Percentiles rank a stretch among this genome's conserved stretches.
Evolutionary conservation across 2,113 vertebrate species (phyloP).

Genomic region (Guaruba guarouba): DNA sequence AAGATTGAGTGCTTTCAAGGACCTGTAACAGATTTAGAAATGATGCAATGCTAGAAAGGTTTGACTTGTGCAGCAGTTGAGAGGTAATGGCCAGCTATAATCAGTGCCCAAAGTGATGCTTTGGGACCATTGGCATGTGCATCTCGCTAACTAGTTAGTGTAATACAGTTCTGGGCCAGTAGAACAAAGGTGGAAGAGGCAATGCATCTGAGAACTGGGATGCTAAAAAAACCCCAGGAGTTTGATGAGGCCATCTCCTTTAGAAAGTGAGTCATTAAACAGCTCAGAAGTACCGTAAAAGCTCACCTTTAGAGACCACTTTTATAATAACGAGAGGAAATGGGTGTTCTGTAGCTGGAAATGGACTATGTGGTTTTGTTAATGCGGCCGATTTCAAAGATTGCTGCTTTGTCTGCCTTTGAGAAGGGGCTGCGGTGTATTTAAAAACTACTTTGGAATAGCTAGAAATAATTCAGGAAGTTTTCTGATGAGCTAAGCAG

Average conservation of each 20-base stretch:
- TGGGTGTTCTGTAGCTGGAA: background rate
- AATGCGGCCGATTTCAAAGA: background rate
- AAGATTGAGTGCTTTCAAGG: background rate
- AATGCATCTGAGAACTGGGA: background rate
- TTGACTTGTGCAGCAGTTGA: background rate
- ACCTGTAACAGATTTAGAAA: background rate
- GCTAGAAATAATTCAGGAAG: background rate
- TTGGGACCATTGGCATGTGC: background rate
- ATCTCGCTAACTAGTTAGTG: background rate
- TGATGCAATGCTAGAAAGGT: background rate
- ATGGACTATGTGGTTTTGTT: background rate
- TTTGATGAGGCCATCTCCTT: background rate
- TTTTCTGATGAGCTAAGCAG: background rate
- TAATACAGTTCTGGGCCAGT: background rate
- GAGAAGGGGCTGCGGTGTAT: background rate
- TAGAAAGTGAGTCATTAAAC: background rate
- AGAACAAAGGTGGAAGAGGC: background rate
- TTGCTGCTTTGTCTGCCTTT: background rate
- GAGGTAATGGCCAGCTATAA: background rate
- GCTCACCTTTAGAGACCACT: background rate
- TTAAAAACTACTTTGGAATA: background rate
- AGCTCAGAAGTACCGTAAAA: background rate
- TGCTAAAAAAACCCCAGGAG: background rate
- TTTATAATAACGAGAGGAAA: background rate
- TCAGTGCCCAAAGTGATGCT: background rate